These are phyloP conservation scores for Aphis gossypii DNA, from an alignment of 1,140 invertebrate species.

Conservation along the genomic window DNA sequence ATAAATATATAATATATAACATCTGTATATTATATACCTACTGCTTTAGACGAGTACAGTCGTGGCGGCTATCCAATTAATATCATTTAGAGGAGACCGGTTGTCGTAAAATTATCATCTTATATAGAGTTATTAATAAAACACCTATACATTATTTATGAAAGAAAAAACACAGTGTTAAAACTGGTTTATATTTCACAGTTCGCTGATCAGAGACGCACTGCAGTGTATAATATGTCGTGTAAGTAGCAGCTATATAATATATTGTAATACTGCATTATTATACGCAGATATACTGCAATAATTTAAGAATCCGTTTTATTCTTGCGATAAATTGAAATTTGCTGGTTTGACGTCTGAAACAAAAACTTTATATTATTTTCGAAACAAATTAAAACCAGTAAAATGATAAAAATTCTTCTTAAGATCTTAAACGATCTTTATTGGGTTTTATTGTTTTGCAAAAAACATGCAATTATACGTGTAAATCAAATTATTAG, in stretches of 20 bases:
- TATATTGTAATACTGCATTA: not conserved
- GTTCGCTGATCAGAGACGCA: not conserved
- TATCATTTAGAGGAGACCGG: slow-evolving; percentile 39
- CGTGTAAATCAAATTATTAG: not conserved
- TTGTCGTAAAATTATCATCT: slow-evolving; percentile 47
- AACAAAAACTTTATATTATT: not conserved
- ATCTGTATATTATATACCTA: not conserved
- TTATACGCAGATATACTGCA: not conserved
- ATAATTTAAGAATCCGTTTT: not conserved
- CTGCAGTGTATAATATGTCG: not conserved
- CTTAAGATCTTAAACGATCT: not conserved
- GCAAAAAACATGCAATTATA: not conserved
- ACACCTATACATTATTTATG: slow-evolving; percentile 41
- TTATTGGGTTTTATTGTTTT: not conserved
- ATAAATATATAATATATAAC: not conserved
- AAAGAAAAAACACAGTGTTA: not conserved
- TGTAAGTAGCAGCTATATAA: not conserved
- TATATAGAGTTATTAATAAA: slow-evolving; percentile 54
- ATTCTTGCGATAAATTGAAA: not conserved
- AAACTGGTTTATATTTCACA: slow-evolving; percentile 53
- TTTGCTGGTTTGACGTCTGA: not conserved
- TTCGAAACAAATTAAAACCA: not conserved
- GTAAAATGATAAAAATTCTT: not conserved
- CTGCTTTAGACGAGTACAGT: not conserved
- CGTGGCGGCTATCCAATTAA: slow-evolving; percentile 33